phyloP scores from a whole-genome alignment of 1,140 invertebrate species.

The Oscheius sp. region DNA sequence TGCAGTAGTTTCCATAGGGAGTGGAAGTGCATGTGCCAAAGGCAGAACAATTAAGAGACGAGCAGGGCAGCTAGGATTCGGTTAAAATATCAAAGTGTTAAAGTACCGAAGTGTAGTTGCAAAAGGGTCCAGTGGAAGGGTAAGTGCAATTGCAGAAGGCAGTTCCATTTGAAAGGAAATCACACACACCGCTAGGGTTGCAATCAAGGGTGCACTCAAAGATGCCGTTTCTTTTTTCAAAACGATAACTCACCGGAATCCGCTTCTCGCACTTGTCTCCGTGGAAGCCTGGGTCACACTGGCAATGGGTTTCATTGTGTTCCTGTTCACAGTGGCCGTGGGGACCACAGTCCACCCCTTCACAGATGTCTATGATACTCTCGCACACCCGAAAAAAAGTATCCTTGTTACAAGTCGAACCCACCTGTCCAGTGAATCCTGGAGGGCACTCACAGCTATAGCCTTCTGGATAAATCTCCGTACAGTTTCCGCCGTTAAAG shows the following conservation, averaged over 20 bases:
- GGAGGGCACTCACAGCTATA: background rate
- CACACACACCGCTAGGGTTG: background rate
- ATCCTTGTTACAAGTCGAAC: background rate
- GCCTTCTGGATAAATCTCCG: background rate
- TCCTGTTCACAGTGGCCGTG: background rate
- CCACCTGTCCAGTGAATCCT: background rate
- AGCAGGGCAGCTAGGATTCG: too few species aligned
- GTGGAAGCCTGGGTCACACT: background rate
- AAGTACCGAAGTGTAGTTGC: background rate
- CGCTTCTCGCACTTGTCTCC: background rate
- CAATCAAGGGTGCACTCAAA: background rate
- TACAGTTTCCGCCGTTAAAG: background rate
- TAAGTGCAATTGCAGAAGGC: background rate
- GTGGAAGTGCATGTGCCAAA: too few species aligned
- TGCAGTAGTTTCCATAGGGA: background rate
- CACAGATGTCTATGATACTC: background rate
- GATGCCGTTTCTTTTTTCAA: background rate
- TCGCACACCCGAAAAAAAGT: background rate
- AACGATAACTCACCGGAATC: background rate
- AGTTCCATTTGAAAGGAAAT: background rate
- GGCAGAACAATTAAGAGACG: too few species aligned
- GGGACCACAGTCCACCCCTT: background rate
- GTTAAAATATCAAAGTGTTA: too few species aligned
- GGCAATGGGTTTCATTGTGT: too few species aligned
- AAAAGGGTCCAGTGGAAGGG: background rate